Evolutionary conservation across 2,888 invertebrate species (phyloP), one percentile per base, ranked within the genome.

Genomic region (Aromia moschata): DNA sequence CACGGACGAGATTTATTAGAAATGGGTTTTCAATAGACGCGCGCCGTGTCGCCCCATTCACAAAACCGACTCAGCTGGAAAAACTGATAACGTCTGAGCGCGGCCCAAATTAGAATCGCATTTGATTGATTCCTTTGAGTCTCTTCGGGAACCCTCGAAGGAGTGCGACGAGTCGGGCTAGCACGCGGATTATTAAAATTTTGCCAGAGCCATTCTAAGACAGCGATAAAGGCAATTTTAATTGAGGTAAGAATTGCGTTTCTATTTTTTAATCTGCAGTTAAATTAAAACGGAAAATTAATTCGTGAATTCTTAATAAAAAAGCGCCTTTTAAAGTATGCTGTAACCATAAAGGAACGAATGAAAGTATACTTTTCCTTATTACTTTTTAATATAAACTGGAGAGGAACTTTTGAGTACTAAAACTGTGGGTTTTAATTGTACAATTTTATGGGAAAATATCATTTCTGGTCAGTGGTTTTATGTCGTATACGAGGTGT

Each of bases 61-160:
- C 53, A 54, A 59, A 56, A 65, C 45, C 56, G 44, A 59, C 60
- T 65, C 67, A 64, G 68, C 68, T 64, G 74, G 72, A 74, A 74
- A 75, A 74, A 73, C 68, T 73, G 74, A 75, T 75, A 75, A 73
- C 70, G 74, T 70, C 72, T 53, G 55, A 51, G 60, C 62, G 64
- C 38, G 44, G 46, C 61, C 58, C 57, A 62, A 68, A 69, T 67
- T 67, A 69, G 67, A 64, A 64, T 67, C 63, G 56, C 60, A 56
- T 66, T 64, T 67, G 68, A 69, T 67, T 67, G 65, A 69, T 67
- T 65, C 67, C 58, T 67, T 63, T 60, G 56, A 56, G 54, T 36
- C 31, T 43, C 47, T 60, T 41, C 14, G 12, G 55, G 36, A 60
- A 40, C 16, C 17, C 40, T 15, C 10, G 9, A 15, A 7, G 31